phyloP scores from a whole-genome alignment of 1,140 invertebrate genomes.

The Ladona fulva region DNA sequence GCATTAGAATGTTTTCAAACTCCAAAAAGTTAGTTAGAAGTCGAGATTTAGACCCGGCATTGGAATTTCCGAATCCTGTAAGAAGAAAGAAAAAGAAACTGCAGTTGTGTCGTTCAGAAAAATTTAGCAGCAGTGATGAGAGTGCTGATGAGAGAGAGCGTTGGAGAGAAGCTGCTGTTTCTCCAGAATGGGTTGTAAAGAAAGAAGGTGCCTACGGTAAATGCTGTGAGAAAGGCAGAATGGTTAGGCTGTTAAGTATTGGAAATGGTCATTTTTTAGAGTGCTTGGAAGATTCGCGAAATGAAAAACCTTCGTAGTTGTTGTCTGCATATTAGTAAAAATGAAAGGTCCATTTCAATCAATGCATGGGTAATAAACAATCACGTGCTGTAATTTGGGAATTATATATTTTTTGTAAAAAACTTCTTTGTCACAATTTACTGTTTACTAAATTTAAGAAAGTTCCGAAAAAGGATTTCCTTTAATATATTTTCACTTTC shows the following conservation, averaged over 20 bases:
- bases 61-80: not conserved
- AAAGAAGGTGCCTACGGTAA: not conserved
- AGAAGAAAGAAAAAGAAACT: not conserved
- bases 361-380: too few relatives aligned
- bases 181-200: not conserved
- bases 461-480: not conserved
- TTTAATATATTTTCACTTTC: conserved; percentile 21
- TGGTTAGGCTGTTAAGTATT: not conserved
- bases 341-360: too few relatives aligned
- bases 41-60: not conserved
- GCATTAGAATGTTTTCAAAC: not conserved
- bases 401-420: too few relatives aligned
- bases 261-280: not conserved
- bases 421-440: too few relatives aligned
- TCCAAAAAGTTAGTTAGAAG: not conserved
- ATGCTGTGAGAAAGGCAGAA: not conserved
- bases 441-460: too few relatives aligned
- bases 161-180: not conserved
- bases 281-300: too few relatives aligned
- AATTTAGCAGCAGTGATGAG: not conserved
- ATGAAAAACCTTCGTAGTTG: too few relatives aligned
- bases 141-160: not conserved
- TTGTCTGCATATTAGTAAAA: too few relatives aligned
- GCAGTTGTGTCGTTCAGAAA: not conserved
- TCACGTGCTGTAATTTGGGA: too few relatives aligned